Percentiles rank a stretch among this genome's conserved stretches.
phyloP scores from a whole-genome alignment of 2,888 invertebrate genomes.

The Mactromeris polynyma region DNA sequence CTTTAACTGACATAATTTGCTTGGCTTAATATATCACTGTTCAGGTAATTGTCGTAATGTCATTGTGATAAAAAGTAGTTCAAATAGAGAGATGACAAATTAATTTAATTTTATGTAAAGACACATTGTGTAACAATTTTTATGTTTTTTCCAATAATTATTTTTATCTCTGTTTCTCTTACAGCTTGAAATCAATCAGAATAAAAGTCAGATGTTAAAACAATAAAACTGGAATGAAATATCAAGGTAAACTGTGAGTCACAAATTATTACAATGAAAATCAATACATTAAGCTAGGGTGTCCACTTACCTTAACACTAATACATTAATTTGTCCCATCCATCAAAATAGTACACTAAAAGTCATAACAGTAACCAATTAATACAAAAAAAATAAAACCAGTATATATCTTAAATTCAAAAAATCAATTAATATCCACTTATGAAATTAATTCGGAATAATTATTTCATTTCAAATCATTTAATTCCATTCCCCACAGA shows the following conservation, averaged over 20 bases:
- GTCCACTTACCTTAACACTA: background rate
- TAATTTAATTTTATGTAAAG: background rate
- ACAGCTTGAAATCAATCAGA: background rate
- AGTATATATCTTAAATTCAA: background rate
- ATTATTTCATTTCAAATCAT: background rate
- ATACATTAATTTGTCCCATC: background rate
- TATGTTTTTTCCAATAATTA: background rate
- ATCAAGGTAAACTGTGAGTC: background rate
- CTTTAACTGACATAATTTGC: background rate
- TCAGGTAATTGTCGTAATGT: background rate
- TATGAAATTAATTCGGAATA: background rate
- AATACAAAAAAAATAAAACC: background rate
- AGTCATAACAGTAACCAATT: background rate
- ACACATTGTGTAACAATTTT: background rate
- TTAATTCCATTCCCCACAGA: background rate
- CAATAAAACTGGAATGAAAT: background rate
- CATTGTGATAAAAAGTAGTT: background rate
- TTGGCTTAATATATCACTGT: background rate
- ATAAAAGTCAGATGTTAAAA: background rate
- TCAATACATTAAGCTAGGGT: slow-evolving; percentile 4
- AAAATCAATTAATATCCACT: slow-evolving; percentile 6
- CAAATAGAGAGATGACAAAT: background rate
- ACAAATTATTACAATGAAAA: background rate
- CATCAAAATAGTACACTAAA: background rate
- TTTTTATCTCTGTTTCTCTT: background rate